These are phyloP conservation scores for Tromatobia lineatoria DNA, from an alignment of 2,888 invertebrate genomes.

Conservation along the genomic window DNA sequence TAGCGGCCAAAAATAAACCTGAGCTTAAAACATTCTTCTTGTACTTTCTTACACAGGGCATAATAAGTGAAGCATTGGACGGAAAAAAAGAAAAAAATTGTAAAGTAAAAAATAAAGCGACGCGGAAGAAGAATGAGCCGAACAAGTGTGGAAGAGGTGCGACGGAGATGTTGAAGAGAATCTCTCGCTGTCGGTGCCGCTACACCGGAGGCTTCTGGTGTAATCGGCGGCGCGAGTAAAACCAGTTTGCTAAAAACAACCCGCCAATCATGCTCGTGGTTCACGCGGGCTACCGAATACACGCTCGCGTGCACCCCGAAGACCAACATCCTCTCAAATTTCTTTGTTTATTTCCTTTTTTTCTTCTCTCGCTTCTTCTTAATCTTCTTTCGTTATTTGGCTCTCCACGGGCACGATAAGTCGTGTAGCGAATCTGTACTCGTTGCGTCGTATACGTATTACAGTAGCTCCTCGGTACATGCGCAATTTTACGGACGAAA, in stretches of 20 bases:
- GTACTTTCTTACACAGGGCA: neutral
- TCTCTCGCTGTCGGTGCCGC: slow-evolving; percentile 23
- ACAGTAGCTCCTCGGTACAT: neutral
- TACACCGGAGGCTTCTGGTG: slow-evolving; percentile 70
- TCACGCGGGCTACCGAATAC: slow-evolving; percentile 80
- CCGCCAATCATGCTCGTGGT: slow-evolving; percentile 76
- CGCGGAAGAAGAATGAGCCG: slow-evolving; percentile 49
- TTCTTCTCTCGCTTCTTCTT: slow-evolving; percentile 41
- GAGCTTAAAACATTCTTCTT: neutral
- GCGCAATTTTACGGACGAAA: neutral
- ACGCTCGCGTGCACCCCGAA: slow-evolving; percentile 69
- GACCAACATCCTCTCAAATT: slow-evolving; percentile 51
- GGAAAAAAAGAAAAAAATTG: neutral
- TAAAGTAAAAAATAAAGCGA: slow-evolving; percentile 36
- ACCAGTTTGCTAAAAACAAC: slow-evolving; percentile 84
- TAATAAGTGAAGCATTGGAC: neutral
- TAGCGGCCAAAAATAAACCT: neutral
- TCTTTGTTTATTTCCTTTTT: slow-evolving; percentile 4
- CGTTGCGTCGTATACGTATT: slow-evolving; percentile 26
- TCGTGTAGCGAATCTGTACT: slow-evolving; percentile 56
- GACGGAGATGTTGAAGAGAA: slow-evolving; percentile 36
- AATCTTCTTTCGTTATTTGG: slow-evolving; percentile 57
- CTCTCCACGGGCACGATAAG: slow-evolving; percentile 58
- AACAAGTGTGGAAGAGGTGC: slow-evolving; percentile 38
- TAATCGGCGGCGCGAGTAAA: slow-evolving; percentile 80